A percentile compares a stretch with the other conserved stretches of the same genome.
phyloP scores from a whole-genome alignment of 2,888 invertebrate species.

The Ochropleura plecta region DNA sequence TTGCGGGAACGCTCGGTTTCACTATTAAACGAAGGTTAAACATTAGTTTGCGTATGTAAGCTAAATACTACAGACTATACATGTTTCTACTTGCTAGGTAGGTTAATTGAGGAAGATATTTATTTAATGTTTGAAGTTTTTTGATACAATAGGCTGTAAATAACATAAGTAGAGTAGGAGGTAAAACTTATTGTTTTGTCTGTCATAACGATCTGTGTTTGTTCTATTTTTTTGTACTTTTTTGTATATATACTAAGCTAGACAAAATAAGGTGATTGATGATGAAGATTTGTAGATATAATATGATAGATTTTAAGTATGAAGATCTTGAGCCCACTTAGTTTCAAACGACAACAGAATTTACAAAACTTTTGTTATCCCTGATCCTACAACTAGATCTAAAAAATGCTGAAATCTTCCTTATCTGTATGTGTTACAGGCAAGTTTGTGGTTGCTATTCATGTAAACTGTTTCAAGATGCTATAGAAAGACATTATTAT shows the following conservation, averaged over 20 bases:
- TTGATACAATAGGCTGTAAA: neutral
- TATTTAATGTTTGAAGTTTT: slow-evolving; percentile 7
- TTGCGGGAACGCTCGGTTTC: slow-evolving; percentile 66
- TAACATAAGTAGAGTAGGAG: slow-evolving; percentile 4
- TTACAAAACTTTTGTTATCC: neutral
- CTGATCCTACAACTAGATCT: neutral
- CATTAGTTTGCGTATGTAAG: slow-evolving; percentile 11
- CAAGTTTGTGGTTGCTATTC: neutral
- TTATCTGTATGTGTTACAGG: neutral
- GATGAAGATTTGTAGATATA: too few relatives aligned
- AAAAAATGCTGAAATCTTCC: neutral
- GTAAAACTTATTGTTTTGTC: slow-evolving; percentile 8
- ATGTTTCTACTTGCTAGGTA: slow-evolving; percentile 5
- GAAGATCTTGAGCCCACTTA: neutral
- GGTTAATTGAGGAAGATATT: slow-evolving; percentile 20
- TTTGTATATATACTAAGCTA: slow-evolving; percentile 3
- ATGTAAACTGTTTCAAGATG: neutral
- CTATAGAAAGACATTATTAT: too few relatives aligned
- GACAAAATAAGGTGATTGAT: too few relatives aligned
- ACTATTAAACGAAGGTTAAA: slow-evolving; percentile 61
- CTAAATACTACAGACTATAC: neutral
- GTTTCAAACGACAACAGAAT: neutral
- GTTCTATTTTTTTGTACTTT: slow-evolving; percentile 12
- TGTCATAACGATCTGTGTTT: slow-evolving; percentile 1
- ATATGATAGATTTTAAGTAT: neutral